Evolutionary conservation across 2,888 invertebrate genomes (phyloP), one percentile per base, ranked within the genome.

Genomic region (Augochlorella aurata): DNA sequence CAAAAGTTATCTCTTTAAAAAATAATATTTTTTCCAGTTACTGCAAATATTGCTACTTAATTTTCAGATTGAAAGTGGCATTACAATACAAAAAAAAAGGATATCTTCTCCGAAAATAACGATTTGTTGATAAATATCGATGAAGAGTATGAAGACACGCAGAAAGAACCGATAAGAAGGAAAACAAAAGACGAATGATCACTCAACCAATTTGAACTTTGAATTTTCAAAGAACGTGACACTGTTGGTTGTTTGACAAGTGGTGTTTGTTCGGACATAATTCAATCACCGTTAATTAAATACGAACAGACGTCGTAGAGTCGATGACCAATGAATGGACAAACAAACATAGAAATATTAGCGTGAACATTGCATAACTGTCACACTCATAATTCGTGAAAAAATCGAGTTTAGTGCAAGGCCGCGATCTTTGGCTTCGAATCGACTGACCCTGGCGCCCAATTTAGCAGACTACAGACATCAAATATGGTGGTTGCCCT

Each of bases 391-490:
- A 79, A 82, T 87, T 78, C 63, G 52, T 14, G 47, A 54, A 79
- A 86, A 82, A 83, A 68, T 18, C 38, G 21, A 38, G 73, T 79
- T 83, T 79, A 61, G 44, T 54, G n/a, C 74, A 29, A 66, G 74
- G 71, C 47, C 75, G 45, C 85, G 86, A 91, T 89, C 89, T 91
- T 92, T 92, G 90, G 91, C 90, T 92, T 91, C 88, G 88, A 91
- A 92, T 85, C 81, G 74, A 71, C 86, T 89, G 93, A 93, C 93
- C 93, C 91, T 93, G 93, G 92, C 92, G 92, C 92, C 85, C 85
- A 92, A 93, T 93, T 93, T 93, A 93, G 93, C 92, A 92, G 93
- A 93, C 93, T 91, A 92, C 92, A 90, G 81, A 79, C 68, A 71
- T 89, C 89, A 89, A 90, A 91, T 85, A 92, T 92, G 91, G 92